Percentiles rank a stretch among this genome's conserved stretches.
phyloP scores from a whole-genome alignment of 2,888 invertebrate genomes.

The Metellina segmentata region DNA sequence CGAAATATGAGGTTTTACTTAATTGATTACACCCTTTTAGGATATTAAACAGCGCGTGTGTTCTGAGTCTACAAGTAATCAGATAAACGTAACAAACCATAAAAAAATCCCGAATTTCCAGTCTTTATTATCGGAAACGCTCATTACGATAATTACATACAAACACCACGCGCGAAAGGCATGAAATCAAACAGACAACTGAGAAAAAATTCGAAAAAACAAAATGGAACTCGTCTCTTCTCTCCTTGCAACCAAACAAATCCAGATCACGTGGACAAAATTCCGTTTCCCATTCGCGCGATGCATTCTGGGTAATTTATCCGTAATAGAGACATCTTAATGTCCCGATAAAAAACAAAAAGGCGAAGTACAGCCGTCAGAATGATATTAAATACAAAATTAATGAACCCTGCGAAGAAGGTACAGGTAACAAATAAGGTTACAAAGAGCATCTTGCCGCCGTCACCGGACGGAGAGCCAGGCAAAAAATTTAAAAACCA shows the following conservation, averaged over 20 bases:
- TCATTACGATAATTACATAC: constrained; percentile 16
- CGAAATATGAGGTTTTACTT: too few relatives aligned
- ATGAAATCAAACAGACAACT: neutral
- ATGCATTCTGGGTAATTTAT: constrained; percentile 28
- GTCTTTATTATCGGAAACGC: neutral
- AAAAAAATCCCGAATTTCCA: too few relatives aligned
- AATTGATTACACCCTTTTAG: too few relatives aligned
- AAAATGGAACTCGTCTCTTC: neutral
- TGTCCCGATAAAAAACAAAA: constrained; percentile 12
- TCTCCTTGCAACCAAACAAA: neutral
- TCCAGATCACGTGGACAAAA: neutral
- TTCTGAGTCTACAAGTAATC: too few relatives aligned
- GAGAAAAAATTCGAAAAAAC: neutral
- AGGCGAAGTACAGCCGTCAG: constrained; percentile 56
- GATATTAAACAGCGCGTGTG: too few relatives aligned
- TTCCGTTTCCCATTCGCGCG: neutral
- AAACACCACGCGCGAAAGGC: neutral
- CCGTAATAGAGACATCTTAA: constrained; percentile 71
- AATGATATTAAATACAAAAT: constrained; percentile 76
- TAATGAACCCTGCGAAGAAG: constrained; percentile 60
- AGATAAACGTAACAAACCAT: too few relatives aligned
- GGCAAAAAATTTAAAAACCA: neutral
- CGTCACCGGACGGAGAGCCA: neutral
- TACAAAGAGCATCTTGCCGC: constrained; percentile 42
- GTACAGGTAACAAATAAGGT: constrained; percentile 48